phyloP scores from a whole-genome alignment of 2,113 vertebrate genomes.

The Reinhardtius hippoglossoides region DNA sequence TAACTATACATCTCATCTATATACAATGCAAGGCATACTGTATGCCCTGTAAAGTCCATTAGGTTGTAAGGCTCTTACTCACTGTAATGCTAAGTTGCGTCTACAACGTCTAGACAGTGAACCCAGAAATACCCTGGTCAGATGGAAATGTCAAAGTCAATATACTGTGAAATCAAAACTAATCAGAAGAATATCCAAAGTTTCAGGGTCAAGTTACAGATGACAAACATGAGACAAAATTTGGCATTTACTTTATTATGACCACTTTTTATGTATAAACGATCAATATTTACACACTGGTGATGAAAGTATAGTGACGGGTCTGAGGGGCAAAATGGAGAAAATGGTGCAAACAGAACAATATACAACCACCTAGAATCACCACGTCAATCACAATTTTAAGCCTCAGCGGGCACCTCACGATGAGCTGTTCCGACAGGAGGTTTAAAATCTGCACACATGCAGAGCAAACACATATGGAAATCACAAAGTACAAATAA shows the following conservation, averaged over 20 bases:
- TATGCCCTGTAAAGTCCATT: constrained; percentile 76
- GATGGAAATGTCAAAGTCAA: constrained; percentile 46
- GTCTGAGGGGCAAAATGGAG: constrained; percentile 46
- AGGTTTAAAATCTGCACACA: constrained; percentile 49
- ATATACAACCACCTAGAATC: constrained; percentile 54
- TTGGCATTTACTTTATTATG: constrained; percentile 70
- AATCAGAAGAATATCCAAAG: neutral
- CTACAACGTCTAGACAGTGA: constrained; percentile 56
- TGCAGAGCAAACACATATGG: constrained; percentile 56
- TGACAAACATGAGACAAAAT: constrained; percentile 34
- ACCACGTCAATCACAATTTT: constrained; percentile 61
- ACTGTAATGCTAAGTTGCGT: constrained; percentile 71
- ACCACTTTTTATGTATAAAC: constrained; percentile 75
- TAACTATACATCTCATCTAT: neutral
- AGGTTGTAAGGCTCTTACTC: constrained; percentile 78
- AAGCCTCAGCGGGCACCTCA: constrained; percentile 29
- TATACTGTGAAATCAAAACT: constrained; percentile 12
- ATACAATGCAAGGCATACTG: constrained; percentile 19
- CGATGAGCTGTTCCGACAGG: constrained; percentile 7
- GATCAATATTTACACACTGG: constrained; percentile 74
- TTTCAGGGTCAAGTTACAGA: constrained; percentile 19
- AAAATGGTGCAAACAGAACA: constrained; percentile 52
- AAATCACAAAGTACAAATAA: constrained; percentile 67
- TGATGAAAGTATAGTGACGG: constrained; percentile 50
- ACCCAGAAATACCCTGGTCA: constrained; percentile 61